Conservation (phyloP, 64 coral and sea anemone genomes). For the Dendrophyllia cribrosa region DNA sequence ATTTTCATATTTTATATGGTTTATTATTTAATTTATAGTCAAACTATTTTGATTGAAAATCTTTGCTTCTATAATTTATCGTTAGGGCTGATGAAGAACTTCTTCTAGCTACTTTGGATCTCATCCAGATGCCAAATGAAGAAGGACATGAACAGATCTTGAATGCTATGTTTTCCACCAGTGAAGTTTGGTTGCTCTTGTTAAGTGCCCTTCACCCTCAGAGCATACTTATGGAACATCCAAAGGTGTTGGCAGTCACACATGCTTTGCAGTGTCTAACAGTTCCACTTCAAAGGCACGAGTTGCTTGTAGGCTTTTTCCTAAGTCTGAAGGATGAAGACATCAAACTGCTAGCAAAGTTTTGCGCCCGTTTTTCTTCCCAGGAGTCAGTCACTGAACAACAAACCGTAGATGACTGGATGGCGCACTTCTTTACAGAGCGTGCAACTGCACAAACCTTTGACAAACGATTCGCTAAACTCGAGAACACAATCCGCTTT, state of each 20-base stretch:
- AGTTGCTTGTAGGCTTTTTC: neutral
- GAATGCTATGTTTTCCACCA: neutral
- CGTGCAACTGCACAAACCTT: neutral
- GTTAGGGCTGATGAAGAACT: constrained; percentile 15
- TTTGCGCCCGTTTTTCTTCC: neutral
- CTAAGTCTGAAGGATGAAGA: neutral
- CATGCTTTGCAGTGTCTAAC: neutral
- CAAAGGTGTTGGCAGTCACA: neutral
- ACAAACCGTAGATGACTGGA: neutral
- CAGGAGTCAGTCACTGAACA: neutral
- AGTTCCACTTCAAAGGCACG: neutral
- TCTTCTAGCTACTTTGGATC: neutral
- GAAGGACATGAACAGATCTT: neutral
- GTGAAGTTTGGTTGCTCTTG: neutral
- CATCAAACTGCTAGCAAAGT: neutral
- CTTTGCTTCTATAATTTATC: too few relatives aligned
- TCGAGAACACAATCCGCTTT: neutral
- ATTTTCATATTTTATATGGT: too few relatives aligned
- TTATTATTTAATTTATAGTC: neutral
- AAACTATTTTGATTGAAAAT: neutral
- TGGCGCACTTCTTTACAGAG: neutral
- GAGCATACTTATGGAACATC: neutral
- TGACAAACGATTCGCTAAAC: neutral
- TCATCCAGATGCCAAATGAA: neutral
- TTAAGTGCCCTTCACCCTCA: constrained; percentile 4